Conservation (phyloP, 2,113 vertebrate genomes). For the Xiphorhynchus elegans region DNA sequence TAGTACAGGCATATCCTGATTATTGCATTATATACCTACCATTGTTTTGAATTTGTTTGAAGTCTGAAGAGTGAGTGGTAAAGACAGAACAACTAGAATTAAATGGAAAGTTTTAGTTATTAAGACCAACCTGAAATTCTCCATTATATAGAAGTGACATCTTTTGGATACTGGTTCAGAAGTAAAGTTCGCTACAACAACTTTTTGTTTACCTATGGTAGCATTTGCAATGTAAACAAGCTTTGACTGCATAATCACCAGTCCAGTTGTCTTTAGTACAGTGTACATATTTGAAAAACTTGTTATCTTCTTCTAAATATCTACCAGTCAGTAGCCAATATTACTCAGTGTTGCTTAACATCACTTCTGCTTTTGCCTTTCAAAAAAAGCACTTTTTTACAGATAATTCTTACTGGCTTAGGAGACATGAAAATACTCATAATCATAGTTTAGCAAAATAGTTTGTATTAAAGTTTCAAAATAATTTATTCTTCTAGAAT, state of each 20-base stretch:
- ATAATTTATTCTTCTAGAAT: conserved; percentile 59
- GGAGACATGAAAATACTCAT: not conserved
- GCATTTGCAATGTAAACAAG: not conserved
- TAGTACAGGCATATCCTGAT: not conserved
- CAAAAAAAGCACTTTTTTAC: not conserved
- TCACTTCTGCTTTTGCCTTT: conserved; percentile 28
- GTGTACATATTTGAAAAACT: not conserved
- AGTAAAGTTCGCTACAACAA: not conserved
- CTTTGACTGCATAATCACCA: not conserved
- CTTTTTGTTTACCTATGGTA: not conserved
- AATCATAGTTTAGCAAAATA: not conserved
- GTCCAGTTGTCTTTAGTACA: not conserved
- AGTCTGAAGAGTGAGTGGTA: not conserved
- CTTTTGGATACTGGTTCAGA: not conserved
- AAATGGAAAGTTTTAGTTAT: not conserved
- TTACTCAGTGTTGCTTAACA: not conserved
- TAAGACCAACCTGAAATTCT: conserved; percentile 4
- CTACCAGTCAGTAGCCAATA: not conserved
- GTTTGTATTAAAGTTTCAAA: not conserved
- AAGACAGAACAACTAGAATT: not conserved
- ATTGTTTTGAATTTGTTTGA: not conserved
- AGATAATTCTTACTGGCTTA: not conserved
- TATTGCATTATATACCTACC: not conserved
- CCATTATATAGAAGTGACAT: not conserved
- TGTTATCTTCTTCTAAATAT: not conserved